Evolutionary conservation across 2,797 vertebrate genomes (phyloP), one percentile per base, ranked within the genome.

Genomic region (Karalla daura): DNA sequence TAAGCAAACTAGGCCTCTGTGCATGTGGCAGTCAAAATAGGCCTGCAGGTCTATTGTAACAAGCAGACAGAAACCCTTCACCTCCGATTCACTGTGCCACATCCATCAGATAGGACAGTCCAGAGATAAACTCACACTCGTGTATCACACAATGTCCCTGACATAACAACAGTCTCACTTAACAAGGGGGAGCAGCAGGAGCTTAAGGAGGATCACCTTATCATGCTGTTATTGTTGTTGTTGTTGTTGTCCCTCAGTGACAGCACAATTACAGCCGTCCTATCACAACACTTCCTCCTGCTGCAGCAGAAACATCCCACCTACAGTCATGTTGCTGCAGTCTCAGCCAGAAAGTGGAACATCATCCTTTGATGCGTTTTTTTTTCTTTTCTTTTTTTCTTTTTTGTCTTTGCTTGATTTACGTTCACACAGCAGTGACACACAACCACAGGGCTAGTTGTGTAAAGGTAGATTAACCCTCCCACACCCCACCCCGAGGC

Each of bases 1-100:
- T n/a, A n/a, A n/a, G n/a, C n/a, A n/a, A n/a, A n/a, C n/a, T n/a
- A n/a, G n/a, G n/a, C n/a, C n/a, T n/a, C n/a, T 52, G 53, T 59
- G 43, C 46, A 55, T 54, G 61, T 23, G 15, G 41, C 81, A 93
- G 92, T 90, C 91, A 93, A 90, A 93, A 93, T 89, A 94, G 86
- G 56, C 72, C 47, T 63, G 68, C 53, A 68, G 58, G 60, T 78
- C 91, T 87, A 92, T 93, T 94, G 92, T 93, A 27, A 68, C 65
- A 46, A 6, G 69, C 79, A 93, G 92, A 93, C 90, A 67, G 74
- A 76, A 78, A 83, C 80, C 33, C 43, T 75, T 68, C 23, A 23
- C 56, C 71, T 80, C 66, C 66, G 65, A 51, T 87, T 86, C 76
- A 75, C 33, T 83, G 28, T 23, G 23, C 73, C 78, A 56, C 67